A percentile compares a stretch with the other conserved stretches of the same genome.
These are phyloP conservation scores for Habropoda laboriosa DNA, from an alignment of 1,140 invertebrate genomes.

Conservation along the genomic window DNA sequence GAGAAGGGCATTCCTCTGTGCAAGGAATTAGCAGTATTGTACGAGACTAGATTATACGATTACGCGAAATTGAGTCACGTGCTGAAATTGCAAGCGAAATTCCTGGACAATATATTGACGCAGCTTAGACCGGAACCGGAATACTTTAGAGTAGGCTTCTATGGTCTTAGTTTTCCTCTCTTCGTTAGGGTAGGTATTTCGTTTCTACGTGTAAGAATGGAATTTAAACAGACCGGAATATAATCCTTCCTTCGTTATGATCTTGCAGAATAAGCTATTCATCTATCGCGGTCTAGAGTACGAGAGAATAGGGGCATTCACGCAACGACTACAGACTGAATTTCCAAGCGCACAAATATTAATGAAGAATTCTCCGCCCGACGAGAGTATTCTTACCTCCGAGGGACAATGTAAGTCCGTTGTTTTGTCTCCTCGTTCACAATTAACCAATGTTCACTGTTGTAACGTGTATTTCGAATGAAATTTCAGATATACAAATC, in stretches of 20 bases:
- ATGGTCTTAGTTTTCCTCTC: conserved; percentile 95
- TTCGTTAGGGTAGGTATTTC: conserved; percentile 93
- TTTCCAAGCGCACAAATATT: conserved; percentile 95
- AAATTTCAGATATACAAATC: conserved; percentile 91
- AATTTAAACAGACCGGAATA: no score
- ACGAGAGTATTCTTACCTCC: conserved; percentile 91
- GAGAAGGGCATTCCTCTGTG: conserved; percentile 96
- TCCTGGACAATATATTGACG: conserved; percentile 95
- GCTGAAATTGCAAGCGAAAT: conserved; percentile 92
- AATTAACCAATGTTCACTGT: background rate
- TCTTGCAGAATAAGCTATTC: conserved; percentile 95
- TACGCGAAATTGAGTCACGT: conserved; percentile 94
- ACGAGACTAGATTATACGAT: conserved; percentile 95
- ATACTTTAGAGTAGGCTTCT: conserved; percentile 98
- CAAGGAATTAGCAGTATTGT: conserved; percentile 94
- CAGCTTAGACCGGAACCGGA: conserved; percentile 95
- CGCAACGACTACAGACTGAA: conserved; percentile 94
- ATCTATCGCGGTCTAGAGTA: conserved; percentile 98
- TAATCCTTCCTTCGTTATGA: conserved; percentile 39
- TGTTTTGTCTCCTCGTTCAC: no score
- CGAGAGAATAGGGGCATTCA: conserved; percentile 97
- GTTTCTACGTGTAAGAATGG: background rate
- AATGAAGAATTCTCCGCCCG: conserved; percentile 94
- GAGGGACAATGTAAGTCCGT: conserved; percentile 90
- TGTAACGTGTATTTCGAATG: background rate